phyloP scores from a whole-genome alignment of 2,113 vertebrate genomes.

The Platysternon megacephalum region DNA sequence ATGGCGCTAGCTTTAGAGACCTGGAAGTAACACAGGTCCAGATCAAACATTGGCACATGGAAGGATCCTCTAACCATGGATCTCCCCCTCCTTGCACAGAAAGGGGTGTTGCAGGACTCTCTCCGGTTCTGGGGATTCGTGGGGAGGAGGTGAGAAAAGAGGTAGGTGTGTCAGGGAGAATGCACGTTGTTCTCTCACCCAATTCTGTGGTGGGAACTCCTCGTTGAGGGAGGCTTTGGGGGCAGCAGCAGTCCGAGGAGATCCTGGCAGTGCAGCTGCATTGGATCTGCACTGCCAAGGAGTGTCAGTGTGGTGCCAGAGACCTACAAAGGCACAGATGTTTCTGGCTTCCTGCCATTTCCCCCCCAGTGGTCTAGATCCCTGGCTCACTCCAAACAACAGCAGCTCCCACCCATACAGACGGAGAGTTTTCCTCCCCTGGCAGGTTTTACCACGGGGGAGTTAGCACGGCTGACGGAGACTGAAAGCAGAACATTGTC shows the following conservation, averaged over 20 bases:
- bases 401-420: too few relatives aligned
- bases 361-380: too few relatives aligned
- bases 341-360: too few relatives aligned
- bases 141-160: neutral
- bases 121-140: neutral
- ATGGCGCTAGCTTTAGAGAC: neutral
- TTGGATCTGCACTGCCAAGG: neutral
- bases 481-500: too few relatives aligned
- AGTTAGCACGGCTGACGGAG: too few relatives aligned
- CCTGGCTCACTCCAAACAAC: too few relatives aligned
- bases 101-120: neutral
- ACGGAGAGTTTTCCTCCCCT: too few relatives aligned
- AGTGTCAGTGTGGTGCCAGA: neutral
- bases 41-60: neutral
- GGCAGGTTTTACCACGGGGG: too few relatives aligned
- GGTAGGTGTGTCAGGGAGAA: rapidly evolving
- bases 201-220: neutral
- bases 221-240: neutral
- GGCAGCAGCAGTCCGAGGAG: neutral
- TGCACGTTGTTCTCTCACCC: neutral
- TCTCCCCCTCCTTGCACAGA: neutral
- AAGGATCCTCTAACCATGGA: neutral
- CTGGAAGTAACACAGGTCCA: neutral
- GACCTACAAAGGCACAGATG: too few relatives aligned
- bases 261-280: neutral